Evolutionary conservation across 2,797 vertebrate genomes (phyloP).

Genomic region (Sylvia borin): DNA sequence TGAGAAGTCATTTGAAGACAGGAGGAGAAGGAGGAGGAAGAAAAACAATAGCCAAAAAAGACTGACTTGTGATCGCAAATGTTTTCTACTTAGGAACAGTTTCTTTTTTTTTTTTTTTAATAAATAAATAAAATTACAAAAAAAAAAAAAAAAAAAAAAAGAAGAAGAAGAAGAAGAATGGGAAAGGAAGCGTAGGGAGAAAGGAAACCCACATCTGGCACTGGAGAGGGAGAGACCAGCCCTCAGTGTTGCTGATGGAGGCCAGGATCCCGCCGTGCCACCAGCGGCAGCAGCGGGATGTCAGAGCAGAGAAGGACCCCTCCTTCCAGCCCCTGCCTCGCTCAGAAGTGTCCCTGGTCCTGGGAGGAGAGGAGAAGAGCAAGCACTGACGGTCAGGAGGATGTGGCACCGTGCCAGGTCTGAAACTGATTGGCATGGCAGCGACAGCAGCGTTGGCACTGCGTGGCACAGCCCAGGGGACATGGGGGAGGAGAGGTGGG

Average conservation of each 20-base stretch:
- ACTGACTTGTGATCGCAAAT: slow-evolving; percentile 47
- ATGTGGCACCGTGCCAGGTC: neutral
- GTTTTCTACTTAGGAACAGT: slow-evolving; percentile 63
- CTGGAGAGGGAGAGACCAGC: neutral
- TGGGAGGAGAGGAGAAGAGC: neutral
- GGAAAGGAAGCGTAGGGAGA: slow-evolving; percentile 14
- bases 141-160: neutral
- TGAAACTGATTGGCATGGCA: neutral
- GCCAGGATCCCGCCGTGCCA: neutral
- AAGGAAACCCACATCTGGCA: neutral
- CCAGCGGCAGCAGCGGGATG: neutral
- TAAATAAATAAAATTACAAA: neutral
- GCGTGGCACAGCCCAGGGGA: neutral
- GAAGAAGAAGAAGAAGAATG: neutral
- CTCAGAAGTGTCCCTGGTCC: neutral
- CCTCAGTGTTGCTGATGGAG: neutral
- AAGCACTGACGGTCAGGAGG: neutral
- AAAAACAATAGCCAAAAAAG: slow-evolving; percentile 56
- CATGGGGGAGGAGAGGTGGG: fast-evolving
- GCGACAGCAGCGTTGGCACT: fast-evolving
- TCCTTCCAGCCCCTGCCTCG: neutral
- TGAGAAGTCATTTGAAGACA: slow-evolving; percentile 52
- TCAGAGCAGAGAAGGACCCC: neutral
- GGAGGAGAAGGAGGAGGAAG: slow-evolving; percentile 26
- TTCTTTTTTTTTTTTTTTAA: slow-evolving; percentile 41